Conservation (phyloP, 2,888 invertebrate genomes). For the Caenorhabditis sp. region DNA sequence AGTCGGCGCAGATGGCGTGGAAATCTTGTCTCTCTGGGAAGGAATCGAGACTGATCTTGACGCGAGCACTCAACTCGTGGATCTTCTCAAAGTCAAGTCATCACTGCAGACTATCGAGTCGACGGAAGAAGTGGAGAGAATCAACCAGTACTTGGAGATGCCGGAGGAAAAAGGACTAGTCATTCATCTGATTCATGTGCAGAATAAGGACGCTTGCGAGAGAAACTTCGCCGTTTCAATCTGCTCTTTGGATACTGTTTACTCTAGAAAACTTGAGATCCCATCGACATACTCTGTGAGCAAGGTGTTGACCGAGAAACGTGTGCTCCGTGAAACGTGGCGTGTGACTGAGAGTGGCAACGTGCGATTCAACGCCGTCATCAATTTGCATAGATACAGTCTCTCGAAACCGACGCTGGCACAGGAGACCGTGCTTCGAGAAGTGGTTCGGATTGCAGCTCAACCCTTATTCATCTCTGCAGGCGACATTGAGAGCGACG, state of each 20-base stretch:
- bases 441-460: conserved; percentile 68
- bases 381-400: conserved; percentile 70
- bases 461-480: conserved; percentile 65
- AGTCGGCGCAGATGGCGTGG: conserved; percentile 63
- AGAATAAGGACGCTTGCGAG: conserved; percentile 33
- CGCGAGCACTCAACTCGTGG: conserved; percentile 60
- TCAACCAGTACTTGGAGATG: conserved; percentile 55
- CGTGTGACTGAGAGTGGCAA: conserved; percentile 54
- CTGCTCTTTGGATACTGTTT: conserved; percentile 38
- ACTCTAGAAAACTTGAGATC: conserved; percentile 33
- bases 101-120: conserved; percentile 64
- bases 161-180: conserved; percentile 51
- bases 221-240: conserved; percentile 30
- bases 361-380: conserved; percentile 64
- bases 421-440: conserved; percentile 60
- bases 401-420: conserved; percentile 61
- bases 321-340: conserved; percentile 49
- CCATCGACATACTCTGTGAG: conserved; percentile 37
- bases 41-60: conserved; percentile 74
- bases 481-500: conserved; percentile 66
- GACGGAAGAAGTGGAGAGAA: conserved; percentile 65
- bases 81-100: conserved; percentile 53
- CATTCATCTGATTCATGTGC: conserved; percentile 35
- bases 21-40: conserved; percentile 71
- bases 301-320: conserved; percentile 47